Evolutionary conservation across 2,113 vertebrate species (phyloP).

Genomic region (Tonatia bakeri): DNA sequence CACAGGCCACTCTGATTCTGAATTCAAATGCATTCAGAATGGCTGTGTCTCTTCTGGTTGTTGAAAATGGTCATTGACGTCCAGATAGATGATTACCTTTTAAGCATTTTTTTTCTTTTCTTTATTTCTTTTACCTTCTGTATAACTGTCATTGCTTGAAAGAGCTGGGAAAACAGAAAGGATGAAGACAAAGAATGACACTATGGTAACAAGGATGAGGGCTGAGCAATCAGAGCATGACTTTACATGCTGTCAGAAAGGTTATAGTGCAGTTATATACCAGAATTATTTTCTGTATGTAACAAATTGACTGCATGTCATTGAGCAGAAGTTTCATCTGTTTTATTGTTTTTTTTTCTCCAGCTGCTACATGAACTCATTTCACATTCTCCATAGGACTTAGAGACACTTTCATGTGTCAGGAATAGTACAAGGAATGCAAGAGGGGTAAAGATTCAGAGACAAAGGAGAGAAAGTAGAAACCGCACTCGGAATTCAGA

Average conservation of each 20-base stretch:
- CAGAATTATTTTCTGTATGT: background rate
- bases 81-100: background rate
- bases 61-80: background rate
- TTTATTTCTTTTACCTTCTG: background rate
- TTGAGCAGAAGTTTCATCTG: background rate
- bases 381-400: background rate
- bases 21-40: background rate
- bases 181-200: background rate
- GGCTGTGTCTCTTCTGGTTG: background rate
- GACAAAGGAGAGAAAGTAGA: background rate
- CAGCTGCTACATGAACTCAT: background rate
- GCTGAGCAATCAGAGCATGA: background rate
- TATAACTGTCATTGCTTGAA: background rate
- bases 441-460: background rate
- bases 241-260: background rate
- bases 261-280: background rate
- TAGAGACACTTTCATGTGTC: background rate
- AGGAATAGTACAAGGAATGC: background rate
- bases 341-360: background rate
- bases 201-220: background rate
- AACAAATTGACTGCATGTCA: background rate
- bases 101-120: constrained; percentile 17
- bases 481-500: background rate
- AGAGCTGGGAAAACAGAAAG: background rate
- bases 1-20: background rate